phyloP scores from a whole-genome alignment of 2,113 vertebrate genomes.

The Poecilia latipinna region DNA sequence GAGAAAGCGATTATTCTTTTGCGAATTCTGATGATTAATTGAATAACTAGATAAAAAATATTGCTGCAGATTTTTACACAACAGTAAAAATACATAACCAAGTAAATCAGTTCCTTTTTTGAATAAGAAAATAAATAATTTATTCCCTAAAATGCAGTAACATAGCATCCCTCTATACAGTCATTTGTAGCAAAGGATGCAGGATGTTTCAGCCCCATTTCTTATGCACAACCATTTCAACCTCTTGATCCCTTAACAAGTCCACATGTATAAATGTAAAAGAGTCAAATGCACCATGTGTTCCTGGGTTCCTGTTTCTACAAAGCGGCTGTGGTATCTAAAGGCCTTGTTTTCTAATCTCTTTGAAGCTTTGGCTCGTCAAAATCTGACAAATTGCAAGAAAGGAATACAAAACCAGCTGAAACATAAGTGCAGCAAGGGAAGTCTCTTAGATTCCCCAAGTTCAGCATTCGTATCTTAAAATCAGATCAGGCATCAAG shows the following conservation, averaged over 20 bases:
- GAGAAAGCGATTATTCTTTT: too few relatives aligned
- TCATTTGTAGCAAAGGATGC: too few relatives aligned
- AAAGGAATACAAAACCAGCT: conserved; percentile 32
- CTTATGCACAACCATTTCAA: background rate
- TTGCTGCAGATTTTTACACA: too few relatives aligned
- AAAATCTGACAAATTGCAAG: conserved; percentile 47
- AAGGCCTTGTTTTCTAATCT: conserved; percentile 51
- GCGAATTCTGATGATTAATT: too few relatives aligned
- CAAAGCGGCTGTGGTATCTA: conserved; percentile 52
- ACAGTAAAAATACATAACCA: too few relatives aligned
- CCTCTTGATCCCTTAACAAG: conserved; percentile 9
- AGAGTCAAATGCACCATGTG: conserved; percentile 37
- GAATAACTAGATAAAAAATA: too few relatives aligned
- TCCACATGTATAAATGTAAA: conserved; percentile 37
- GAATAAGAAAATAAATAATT: too few relatives aligned
- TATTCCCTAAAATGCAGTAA: too few relatives aligned
- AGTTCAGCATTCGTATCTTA: conserved; percentile 37
- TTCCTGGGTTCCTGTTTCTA: conserved; percentile 3
- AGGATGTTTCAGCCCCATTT: too few relatives aligned
- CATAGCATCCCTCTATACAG: too few relatives aligned
- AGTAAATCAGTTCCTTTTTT: too few relatives aligned
- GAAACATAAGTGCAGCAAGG: conserved; percentile 35
- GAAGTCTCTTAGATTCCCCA: conserved; percentile 41
- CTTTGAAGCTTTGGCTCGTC: conserved; percentile 34
- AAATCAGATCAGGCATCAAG: conserved; percentile 49